Conservation (phyloP, 2,797 vertebrate genomes). For the Petrocephalus sullivani region DNA sequence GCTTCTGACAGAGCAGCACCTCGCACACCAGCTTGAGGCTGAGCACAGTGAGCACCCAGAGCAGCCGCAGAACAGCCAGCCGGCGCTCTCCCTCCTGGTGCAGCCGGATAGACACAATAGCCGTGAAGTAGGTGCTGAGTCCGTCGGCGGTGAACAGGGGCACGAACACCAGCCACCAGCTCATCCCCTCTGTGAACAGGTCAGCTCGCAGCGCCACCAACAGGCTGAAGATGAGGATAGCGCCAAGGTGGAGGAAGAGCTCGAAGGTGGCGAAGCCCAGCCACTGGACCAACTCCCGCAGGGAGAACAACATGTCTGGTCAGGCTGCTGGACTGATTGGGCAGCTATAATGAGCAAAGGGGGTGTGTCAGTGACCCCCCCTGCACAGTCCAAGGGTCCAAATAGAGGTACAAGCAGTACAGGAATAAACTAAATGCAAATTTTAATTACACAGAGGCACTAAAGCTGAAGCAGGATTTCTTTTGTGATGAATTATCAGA, state of each 20-base stretch:
- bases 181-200: constrained; percentile 58
- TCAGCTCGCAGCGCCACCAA: constrained; percentile 81
- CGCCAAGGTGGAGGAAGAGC: constrained; percentile 84
- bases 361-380: not conserved
- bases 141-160: constrained; percentile 91
- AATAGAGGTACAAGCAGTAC: not conserved
- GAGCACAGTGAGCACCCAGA: constrained; percentile 95
- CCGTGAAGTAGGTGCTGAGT: constrained; percentile 96
- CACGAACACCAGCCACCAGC: constrained; percentile 89
- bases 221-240: constrained; percentile 80
- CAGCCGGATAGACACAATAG: constrained; percentile 92
- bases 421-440: not conserved
- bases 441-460: not conserved
- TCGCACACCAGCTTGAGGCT: constrained; percentile 97
- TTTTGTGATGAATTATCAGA: not conserved
- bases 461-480: not conserved
- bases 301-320: constrained; percentile 79
- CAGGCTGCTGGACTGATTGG: not conserved
- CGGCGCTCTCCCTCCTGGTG: constrained; percentile 97
- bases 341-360: not conserved
- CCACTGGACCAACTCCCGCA: constrained; percentile 94
- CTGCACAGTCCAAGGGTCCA: not conserved
- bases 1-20: constrained; percentile 94
- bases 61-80: constrained; percentile 84
- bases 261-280: constrained; percentile 94